Percentiles rank a stretch among this genome's conserved stretches.
Evolutionary conservation across 2,888 invertebrate genomes (phyloP).

Genomic region (Drosophila nigricruria): DNA sequence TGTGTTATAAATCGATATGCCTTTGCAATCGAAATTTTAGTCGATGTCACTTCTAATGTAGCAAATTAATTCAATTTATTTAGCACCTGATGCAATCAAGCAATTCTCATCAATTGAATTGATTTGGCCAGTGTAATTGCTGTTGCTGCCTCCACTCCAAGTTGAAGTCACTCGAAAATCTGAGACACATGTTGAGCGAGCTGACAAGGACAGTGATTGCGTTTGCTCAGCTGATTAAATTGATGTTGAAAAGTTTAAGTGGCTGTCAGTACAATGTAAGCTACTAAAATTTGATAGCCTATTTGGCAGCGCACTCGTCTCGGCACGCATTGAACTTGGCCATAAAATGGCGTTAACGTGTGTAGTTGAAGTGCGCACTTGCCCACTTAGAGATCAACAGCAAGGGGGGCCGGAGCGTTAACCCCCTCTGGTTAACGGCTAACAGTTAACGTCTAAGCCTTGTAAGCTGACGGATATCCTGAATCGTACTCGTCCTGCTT

Average conservation of each 20-base stretch:
- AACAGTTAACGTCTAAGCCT: slow-evolving; percentile 69
- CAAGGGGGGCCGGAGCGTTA: slow-evolving; percentile 7
- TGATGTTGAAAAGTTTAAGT: slow-evolving; percentile 77
- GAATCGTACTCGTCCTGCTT: slow-evolving; percentile 41
- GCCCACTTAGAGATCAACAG: slow-evolving; percentile 36
- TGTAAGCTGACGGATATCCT: slow-evolving; percentile 79
- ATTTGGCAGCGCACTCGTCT: neutral
- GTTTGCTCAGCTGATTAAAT: slow-evolving; percentile 69
- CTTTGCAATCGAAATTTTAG: neutral
- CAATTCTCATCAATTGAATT: slow-evolving; percentile 12
- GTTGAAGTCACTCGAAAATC: neutral
- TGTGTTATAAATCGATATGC: slow-evolving; percentile 4
- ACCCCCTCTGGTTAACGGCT: slow-evolving; percentile 49
- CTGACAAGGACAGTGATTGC: slow-evolving; percentile 25
- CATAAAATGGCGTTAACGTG: slow-evolving; percentile 71
- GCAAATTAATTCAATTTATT: slow-evolving; percentile 18
- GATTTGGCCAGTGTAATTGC: slow-evolving; percentile 1
- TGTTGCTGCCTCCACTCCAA: neutral
- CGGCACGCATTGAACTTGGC: slow-evolving; percentile 20
- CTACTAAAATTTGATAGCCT: slow-evolving; percentile 69
- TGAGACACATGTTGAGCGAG: slow-evolving; percentile 28
- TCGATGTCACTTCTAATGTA: neutral
- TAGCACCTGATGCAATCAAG: slow-evolving; percentile 16
- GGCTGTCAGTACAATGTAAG: slow-evolving; percentile 71
- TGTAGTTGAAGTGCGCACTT: slow-evolving; percentile 77